Evolutionary conservation across 2,797 vertebrate species (phyloP).

Genomic region (Enteromius treurensis): DNA sequence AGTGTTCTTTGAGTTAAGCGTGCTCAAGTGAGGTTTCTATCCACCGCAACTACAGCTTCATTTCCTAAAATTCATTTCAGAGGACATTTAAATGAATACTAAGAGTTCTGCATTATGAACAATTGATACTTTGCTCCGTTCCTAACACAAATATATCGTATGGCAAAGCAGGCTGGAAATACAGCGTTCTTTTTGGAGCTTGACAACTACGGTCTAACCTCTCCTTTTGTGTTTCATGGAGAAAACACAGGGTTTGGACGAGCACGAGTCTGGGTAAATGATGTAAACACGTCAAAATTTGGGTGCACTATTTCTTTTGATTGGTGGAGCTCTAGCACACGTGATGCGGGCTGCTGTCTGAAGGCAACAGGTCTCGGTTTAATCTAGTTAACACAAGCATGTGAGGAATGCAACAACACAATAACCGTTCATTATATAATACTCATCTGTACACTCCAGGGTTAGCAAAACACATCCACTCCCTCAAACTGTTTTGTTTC

Average conservation of each 20-base stretch:
- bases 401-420: slow-evolving; percentile 78
- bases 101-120: not conserved
- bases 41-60: slow-evolving; percentile 18
- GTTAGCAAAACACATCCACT: slow-evolving; percentile 68
- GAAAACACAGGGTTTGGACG: not conserved
- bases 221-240: not conserved
- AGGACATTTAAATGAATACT: not conserved
- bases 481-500: slow-evolving; percentile 19
- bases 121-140: not conserved
- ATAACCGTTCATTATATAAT: slow-evolving; percentile 80
- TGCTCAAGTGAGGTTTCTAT: slow-evolving; percentile 22
- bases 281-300: not conserved
- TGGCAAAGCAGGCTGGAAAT: not conserved
- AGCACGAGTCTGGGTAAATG: not conserved
- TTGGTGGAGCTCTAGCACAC: slow-evolving; percentile 9
- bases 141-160: not conserved
- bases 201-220: not conserved
- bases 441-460: slow-evolving; percentile 75
- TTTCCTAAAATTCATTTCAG: slow-evolving; percentile 31
- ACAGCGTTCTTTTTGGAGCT: not conserved
- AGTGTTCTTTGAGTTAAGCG: slow-evolving; percentile 54
- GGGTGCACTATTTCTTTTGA: not conserved
- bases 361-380: slow-evolving; percentile 73
- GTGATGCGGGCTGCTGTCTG: slow-evolving; percentile 66
- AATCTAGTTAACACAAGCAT: slow-evolving; percentile 76